These are phyloP conservation scores for Xiphophorus hellerii DNA, from an alignment of 2,113 vertebrate species.

Conservation along the genomic window DNA sequence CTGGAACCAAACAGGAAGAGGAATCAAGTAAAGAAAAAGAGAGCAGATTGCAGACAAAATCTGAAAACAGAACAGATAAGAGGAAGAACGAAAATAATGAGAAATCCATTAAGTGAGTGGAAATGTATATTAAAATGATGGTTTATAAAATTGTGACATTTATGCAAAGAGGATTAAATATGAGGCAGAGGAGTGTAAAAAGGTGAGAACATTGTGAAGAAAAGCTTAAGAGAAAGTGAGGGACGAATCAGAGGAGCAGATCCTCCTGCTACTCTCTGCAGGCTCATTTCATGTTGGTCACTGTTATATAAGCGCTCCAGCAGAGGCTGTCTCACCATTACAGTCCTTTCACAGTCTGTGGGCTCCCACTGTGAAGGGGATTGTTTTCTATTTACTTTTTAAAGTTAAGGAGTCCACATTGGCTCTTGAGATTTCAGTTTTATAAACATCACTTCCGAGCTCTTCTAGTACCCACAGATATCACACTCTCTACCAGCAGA, in stretches of 20 bases:
- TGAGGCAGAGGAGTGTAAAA: background rate
- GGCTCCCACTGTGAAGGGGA: background rate
- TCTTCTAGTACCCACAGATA: background rate
- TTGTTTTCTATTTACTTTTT: conserved; percentile 1
- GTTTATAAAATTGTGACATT: background rate
- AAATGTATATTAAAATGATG: background rate
- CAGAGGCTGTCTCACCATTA: conserved; percentile 21
- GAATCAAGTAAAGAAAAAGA: background rate
- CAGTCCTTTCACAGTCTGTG: conserved; percentile 8
- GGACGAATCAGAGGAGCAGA: conserved; percentile 4
- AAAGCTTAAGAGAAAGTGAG: background rate
- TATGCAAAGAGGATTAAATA: background rate
- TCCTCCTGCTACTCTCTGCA: conserved; percentile 7
- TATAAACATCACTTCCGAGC: background rate
- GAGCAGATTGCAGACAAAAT: background rate
- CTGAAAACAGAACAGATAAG: rapidly evolving
- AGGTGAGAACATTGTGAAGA: background rate
- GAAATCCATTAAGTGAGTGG: background rate
- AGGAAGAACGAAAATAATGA: background rate
- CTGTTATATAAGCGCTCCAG: conserved; percentile 42
- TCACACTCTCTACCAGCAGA: background rate
- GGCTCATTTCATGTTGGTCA: conserved; percentile 38
- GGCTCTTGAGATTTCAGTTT: background rate
- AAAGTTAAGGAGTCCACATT: background rate
- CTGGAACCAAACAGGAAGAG: background rate